Evolutionary conservation across 2,797 vertebrate genomes (phyloP), one percentile per base, ranked within the genome.

Genomic region (Acanthornis magna): DNA sequence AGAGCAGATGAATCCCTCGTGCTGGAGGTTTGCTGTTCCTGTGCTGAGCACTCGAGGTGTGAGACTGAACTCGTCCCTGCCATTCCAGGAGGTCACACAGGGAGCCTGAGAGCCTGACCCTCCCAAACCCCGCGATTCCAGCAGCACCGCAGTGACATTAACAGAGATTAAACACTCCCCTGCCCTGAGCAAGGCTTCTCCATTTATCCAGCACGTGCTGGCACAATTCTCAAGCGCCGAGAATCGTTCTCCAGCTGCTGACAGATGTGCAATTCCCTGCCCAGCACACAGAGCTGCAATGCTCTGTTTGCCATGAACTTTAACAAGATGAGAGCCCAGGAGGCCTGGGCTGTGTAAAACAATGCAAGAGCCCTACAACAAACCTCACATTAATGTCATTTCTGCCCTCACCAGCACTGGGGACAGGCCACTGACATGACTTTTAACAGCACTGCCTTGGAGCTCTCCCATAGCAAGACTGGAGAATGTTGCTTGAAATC

Each of bases 331-430:
- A 79, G 77, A 82, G 4, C 19, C 34, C 22, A 3, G 16, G 42
- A 40, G 63, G 29, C 16, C 36, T 66, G 32, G 30, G 26, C 2
- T 7, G 27, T 77, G 71, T 61, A 48, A 83, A 94, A 66, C 38
- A 70, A 63, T 4, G 1, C 61, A 38, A 57, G 3, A 77, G 10
- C 12, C 63, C 60, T 27, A 18, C 45, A 76, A 71, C 47, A 82
- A 89, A 65, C 30, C 58, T 67, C 36, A 42, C 72, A 84, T 63
- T 29, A 55, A 6, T 70, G 48, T 47, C 30, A 38, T 48, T 82
- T 77, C 72, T 75, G 12, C 34, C 22, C 71, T 43, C 62, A 12
- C 13, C 0, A 4, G 23, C 7, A 40, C 1, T 0, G 0, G 13
- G 38, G 43, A 60, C 79, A 86, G 58, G 43, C 26, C 51, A 32